Evolutionary conservation across 2,113 vertebrate species (phyloP), one percentile per base, ranked within the genome.

Genomic region (Mesembrinibis cayennensis): DNA sequence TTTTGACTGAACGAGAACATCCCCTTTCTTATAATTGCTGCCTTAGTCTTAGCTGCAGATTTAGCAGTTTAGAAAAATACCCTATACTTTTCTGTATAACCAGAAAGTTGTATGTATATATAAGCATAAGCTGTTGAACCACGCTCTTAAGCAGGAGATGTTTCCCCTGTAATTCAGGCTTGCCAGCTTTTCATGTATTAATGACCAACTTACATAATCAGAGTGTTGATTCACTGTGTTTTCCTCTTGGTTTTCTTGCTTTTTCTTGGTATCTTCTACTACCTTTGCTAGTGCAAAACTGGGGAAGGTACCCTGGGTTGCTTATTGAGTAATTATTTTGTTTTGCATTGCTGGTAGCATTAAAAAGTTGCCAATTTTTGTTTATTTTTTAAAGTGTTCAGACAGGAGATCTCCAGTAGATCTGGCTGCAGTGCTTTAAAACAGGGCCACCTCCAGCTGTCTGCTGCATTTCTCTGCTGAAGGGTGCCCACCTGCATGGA

Each of bases 271-370:
- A 5, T 65, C 12, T 73, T 65, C 3, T 17, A 16, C 3, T 63
- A n/a, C 10, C 16, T 63, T 74, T 91, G 10, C 34, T 63, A 25
- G 13, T 21, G 32, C 25, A 69, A 45, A 77, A 36, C 16, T 34
- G 3, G 10, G 6, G 16, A 52, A 67, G 5, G 25, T 50, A n/a
- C 8, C 8, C 14, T 3, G 4, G 13, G 2, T 13, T 45, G 15
- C 36, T 82, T 55, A 22, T n/a, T 17, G 29, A 74, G 8, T 9
- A 8, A 29, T 76, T 16, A 20, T 71, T 71, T 55, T 47, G 30
- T 50, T 73, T 66, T 87, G 4, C 8, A 16, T 27, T 58, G 10
- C 50, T 69, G 22, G 26, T 72, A 79, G 19, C 16, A 30, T 38
- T 69, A 76, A 59, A 49, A 89, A 30, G 7, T 25, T 53, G 23